Evolutionary conservation across 2,888 invertebrate species (phyloP), one percentile per base, ranked within the genome.

Genomic region (Scaptodrosophila latifasciaeformis): DNA sequence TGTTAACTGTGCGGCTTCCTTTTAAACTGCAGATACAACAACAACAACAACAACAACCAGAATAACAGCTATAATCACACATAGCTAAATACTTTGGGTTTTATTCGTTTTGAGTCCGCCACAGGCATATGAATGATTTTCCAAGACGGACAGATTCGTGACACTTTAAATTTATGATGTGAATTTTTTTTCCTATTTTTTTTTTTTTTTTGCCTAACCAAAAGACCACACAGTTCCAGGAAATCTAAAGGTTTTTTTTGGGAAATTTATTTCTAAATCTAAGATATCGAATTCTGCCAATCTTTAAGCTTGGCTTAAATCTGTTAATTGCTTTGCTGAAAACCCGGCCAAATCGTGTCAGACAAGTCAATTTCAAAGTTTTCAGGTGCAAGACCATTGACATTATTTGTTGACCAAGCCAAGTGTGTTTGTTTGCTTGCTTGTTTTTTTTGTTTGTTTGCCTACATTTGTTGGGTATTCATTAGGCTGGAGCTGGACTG

Each of bases 111-210:
- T n/a, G n/a, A n/a, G n/a, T n/a, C 19, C 49, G 61, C 78, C 64
- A 61, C 64, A 62, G 75, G 76, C 76, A 62, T 64, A 75, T 75
- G 81, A 81, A 76, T 81, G 81, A 76, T 76, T 71, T 77, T 74
- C 51, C 63, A 65, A n/a, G n/a, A n/a, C n/a, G n/a, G 76, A 77
- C 76, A 77, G 75, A 69, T 79, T 81, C 76, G 76, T 77, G 76
- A 77, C 81, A 77, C 81, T 81, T 77, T 79, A 67, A 76, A 81
- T 77, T 81, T 81, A 77, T 71, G 76, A 77, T 77, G 81, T 81
- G 76, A 77, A 77, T 71, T 81, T 77, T 78, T 70, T 18, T 30
- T 31, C 45, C 31, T 43, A 12, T 37, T 18, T 7, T 27, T 43
- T 43, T 44, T 46, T 1, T 37, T 46, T 45, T 31, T 34, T 15